These are phyloP conservation scores for Muntiacus muntjak DNA, from an alignment of 2,113 vertebrate genomes.

Conservation along the genomic window DNA sequence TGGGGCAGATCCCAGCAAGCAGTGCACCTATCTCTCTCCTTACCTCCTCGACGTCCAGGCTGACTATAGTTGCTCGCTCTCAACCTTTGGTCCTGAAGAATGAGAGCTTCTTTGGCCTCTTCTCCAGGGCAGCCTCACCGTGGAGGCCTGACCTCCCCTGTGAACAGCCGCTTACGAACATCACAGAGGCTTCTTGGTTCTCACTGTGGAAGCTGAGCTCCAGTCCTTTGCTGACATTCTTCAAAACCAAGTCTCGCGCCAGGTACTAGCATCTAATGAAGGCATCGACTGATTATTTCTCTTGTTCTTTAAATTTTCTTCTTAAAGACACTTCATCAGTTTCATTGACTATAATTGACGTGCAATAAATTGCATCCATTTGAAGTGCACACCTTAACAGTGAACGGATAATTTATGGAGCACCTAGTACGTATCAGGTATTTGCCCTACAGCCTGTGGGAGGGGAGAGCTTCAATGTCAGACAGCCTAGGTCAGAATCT, in stretches of 20 bases:
- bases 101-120: background rate
- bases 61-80: rapidly evolving
- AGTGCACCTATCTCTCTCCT: background rate
- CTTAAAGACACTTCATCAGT: background rate
- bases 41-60: too few relatives aligned
- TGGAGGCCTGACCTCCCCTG: rapidly evolving
- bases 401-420: background rate
- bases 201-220: background rate
- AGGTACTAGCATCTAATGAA: background rate
- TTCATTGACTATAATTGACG: background rate
- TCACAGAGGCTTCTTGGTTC: background rate
- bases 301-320: background rate
- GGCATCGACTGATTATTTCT: background rate
- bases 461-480: background rate
- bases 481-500: background rate
- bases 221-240: background rate
- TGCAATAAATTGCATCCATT: too few relatives aligned
- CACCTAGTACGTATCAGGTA: background rate
- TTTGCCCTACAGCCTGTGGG: background rate
- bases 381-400: rapidly evolving
- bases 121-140: background rate
- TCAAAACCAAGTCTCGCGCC: background rate
- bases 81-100: background rate
- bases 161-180: rapidly evolving
- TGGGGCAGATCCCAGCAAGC: background rate